Evolutionary conservation across 2,888 invertebrate species (phyloP), one percentile per base, ranked within the genome.

Genomic region (Lepidocyrtoides sp.): DNA sequence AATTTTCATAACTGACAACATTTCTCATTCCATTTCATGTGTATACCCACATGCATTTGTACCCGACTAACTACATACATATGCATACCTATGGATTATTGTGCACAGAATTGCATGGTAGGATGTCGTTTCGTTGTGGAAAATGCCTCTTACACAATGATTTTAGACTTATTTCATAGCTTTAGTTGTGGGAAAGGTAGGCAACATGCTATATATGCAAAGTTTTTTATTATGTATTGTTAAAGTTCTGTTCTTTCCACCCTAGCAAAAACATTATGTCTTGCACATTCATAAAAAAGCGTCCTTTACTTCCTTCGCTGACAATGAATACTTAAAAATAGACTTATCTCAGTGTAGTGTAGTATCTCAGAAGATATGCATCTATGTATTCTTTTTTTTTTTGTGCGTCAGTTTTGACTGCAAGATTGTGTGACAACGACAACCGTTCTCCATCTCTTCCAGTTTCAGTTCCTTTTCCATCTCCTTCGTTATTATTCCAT

Each of bases 1-100:
- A 82, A 89, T 89, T 88, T 89, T 89, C 89, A 89, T 82, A 82
- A 82, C 81, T 89, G 81, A 88, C 88, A 69, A 72, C 69, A 20
- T 48, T 63, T n/a, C 63, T 77, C 86, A 20, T 72, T 85, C 57
- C 23, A 12, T 41, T 14, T 69, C 12, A 29, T 66, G 29, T 29
- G 14, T 60, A 20, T 20, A 20, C 3, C 20, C 60, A 5, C 14
- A 48, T 48, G 36, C 36, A 36, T 8, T 8, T 36, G 36, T 36
- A 36, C 48, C 48, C 2, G 14, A 48, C 48, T 48, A 48, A 8
- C 48, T 48, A 5, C n/a, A n/a, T n/a, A 8, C 14, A 12, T 12
- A 48, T 14, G 14, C 14, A 48, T 48, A 12, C 12, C 48, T 48
- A 48, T 48, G 2, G 12, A 36, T n/a, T n/a, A n/a, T n/a, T n/a